These are phyloP conservation scores for Prolemur simus DNA, from an alignment of 2,113 vertebrate genomes.

Conservation along the genomic window DNA sequence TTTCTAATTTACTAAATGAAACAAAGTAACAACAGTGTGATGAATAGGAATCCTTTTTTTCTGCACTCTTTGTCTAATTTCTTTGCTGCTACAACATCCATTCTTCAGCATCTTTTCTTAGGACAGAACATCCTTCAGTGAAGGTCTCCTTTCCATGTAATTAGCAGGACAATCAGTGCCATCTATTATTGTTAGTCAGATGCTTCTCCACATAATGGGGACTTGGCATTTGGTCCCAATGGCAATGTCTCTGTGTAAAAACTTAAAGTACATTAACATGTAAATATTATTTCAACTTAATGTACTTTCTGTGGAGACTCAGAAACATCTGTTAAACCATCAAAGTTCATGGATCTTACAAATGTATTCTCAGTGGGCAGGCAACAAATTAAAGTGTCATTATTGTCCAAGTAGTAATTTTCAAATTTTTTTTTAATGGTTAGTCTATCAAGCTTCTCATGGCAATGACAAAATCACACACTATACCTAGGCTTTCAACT, in stretches of 20 bases:
- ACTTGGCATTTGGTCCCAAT: background rate
- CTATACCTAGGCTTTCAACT: background rate
- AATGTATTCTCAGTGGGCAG: slow-evolving; percentile 55
- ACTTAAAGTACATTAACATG: slow-evolving; percentile 33
- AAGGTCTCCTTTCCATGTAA: background rate
- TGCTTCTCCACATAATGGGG: background rate
- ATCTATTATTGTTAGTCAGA: background rate
- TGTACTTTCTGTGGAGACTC: slow-evolving; percentile 5
- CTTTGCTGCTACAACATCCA: background rate
- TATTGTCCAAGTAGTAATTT: slow-evolving; percentile 14
- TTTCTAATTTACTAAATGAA: slow-evolving; percentile 40
- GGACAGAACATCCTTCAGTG: background rate
- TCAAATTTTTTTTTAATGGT: slow-evolving; percentile 24
- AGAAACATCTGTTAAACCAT: slow-evolving; percentile 46
- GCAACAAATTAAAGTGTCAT: slow-evolving; percentile 42
- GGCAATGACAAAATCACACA: slow-evolving; percentile 14
- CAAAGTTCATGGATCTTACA: slow-evolving; percentile 55
- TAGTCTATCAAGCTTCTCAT: background rate
- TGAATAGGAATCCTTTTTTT: background rate
- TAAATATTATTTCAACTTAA: slow-evolving; percentile 45
- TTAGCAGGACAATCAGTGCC: background rate
- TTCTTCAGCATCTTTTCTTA: slow-evolving; percentile 36
- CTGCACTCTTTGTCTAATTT: slow-evolving; percentile 13
- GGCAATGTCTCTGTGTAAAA: background rate
- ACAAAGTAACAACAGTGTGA: background rate